Conservation (phyloP, 2,113 vertebrate genomes). For the Scortum barcoo region DNA sequence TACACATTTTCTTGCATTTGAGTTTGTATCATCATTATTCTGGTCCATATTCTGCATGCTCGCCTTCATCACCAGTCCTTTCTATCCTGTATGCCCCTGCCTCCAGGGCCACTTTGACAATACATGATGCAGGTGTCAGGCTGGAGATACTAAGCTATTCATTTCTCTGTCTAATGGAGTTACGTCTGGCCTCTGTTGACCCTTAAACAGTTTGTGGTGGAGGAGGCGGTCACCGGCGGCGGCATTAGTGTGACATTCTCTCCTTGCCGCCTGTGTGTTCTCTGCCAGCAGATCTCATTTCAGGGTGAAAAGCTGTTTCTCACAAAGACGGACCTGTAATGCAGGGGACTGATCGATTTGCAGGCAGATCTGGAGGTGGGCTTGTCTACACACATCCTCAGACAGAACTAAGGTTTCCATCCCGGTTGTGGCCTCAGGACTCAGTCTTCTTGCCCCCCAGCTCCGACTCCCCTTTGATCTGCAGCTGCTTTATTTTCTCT, state of each 20-base stretch:
- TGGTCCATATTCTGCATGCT: not conserved
- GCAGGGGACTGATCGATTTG: constrained; percentile 54
- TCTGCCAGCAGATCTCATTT: constrained; percentile 69
- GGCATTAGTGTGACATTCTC: constrained; percentile 42
- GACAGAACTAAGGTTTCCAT: constrained; percentile 25
- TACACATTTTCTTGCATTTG: not conserved
- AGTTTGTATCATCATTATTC: constrained; percentile 35
- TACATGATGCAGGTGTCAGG: constrained; percentile 50
- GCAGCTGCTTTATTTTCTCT: not conserved
- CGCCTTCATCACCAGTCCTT: not conserved
- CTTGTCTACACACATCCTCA: constrained; percentile 40
- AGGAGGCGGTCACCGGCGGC: constrained; percentile 7
- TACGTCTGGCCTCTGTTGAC: constrained; percentile 63
- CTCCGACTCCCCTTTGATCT: constrained; percentile 25
- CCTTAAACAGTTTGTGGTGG: constrained; percentile 65
- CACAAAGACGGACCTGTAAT: constrained; percentile 53
- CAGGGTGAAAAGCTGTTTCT: constrained; percentile 58
- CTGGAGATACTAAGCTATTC: constrained; percentile 55
- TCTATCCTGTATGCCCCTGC: constrained; percentile 1
- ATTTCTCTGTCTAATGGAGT: constrained; percentile 72
- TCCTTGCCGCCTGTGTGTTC: constrained; percentile 54
- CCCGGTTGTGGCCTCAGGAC: constrained; percentile 19
- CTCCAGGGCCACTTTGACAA: constrained; percentile 50
- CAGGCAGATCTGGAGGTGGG: constrained; percentile 40
- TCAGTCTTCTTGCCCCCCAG: not conserved